Conservation (phyloP, 2,797 vertebrate species). For the Odontamblyopus lacepedii region DNA sequence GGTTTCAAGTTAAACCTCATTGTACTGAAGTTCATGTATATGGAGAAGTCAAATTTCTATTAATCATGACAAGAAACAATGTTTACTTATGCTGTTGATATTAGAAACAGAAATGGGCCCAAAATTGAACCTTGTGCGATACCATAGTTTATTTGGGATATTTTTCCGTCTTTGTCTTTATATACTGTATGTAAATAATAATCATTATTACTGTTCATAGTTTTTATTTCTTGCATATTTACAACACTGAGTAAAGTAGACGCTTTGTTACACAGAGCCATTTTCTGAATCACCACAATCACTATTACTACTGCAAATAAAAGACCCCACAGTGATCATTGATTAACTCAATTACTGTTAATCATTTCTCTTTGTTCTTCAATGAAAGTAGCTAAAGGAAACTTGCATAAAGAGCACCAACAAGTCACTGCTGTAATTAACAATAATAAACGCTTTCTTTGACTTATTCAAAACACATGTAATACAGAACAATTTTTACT, state of each 20-base stretch:
- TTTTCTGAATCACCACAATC: conserved; percentile 2
- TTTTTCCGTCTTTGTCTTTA: no score
- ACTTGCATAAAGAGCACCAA: neutral
- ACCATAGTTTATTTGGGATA: no score
- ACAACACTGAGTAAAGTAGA: neutral
- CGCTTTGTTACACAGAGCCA: neutral
- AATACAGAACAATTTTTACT: neutral
- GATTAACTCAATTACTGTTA: conserved; percentile 48
- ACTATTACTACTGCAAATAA: conserved; percentile 31
- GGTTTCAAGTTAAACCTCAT: neutral
- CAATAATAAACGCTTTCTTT: neutral
- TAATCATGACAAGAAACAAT: neutral
- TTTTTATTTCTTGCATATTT: neutral
- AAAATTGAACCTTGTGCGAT: no score
- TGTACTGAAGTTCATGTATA: neutral
- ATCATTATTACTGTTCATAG: no score
- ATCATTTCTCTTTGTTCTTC: neutral
- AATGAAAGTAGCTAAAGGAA: neutral
- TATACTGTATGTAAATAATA: no score
- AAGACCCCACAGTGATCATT: conserved; percentile 53
- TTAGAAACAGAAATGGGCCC: no score
- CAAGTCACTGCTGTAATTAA: neutral
- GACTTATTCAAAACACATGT: neutral
- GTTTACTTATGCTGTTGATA: no score
- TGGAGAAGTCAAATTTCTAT: neutral